Evolutionary conservation across 2,888 invertebrate genomes (phyloP).

Genomic region (Camptogramma bilineatum): DNA sequence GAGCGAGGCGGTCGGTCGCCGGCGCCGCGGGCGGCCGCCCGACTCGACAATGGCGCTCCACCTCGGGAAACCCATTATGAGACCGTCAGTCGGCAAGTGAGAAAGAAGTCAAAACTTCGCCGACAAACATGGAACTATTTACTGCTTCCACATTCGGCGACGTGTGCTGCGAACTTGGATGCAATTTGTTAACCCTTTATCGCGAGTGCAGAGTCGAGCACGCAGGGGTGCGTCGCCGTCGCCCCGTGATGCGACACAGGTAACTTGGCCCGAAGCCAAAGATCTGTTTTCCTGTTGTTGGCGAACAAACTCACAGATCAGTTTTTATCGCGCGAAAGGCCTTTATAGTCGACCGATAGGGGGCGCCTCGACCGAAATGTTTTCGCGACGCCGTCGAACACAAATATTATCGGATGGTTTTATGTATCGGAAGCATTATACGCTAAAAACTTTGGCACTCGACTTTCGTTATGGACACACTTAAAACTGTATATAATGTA

Average conservation of each 20-base stretch:
- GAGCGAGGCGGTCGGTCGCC: conserved; percentile 54
- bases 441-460: conserved; percentile 81
- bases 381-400: conserved; percentile 76
- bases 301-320: conserved; percentile 83
- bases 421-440: conserved; percentile 84
- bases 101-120: conserved; percentile 79
- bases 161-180: conserved; percentile 77
- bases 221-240: conserved; percentile 52
- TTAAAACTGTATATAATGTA: conserved; percentile 62
- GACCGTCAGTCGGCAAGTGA: conserved; percentile 73
- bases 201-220: conserved; percentile 54
- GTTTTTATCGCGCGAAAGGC: conserved; percentile 85
- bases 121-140: conserved; percentile 79
- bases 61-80: conserved; percentile 71
- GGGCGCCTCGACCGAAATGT: conserved; percentile 73
- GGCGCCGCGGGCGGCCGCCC: conserved; percentile 59
- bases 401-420: conserved; percentile 83
- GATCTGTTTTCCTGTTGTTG: conserved; percentile 84
- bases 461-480: conserved; percentile 60
- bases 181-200: conserved; percentile 83
- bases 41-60: conserved; percentile 60
- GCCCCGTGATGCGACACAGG: conserved; percentile 65
- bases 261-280: conserved; percentile 80
- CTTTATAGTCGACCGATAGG: conserved; percentile 83
- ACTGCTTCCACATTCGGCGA: conserved; percentile 76